Conservation (phyloP, 2,888 invertebrate genomes). For the Eretmocerus hayati region DNA sequence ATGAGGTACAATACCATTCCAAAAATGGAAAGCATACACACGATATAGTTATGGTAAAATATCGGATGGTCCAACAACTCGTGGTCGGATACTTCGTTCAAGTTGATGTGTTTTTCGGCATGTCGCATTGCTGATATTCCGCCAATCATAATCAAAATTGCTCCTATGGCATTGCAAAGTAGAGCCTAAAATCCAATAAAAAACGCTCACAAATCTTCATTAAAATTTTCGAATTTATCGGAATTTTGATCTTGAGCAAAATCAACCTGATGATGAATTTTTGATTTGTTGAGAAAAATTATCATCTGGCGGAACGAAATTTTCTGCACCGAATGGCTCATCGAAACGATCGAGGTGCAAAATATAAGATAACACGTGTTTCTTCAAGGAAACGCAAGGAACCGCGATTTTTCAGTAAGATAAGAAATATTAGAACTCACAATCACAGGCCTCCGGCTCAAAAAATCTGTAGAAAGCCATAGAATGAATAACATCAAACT, state of each 20-base stretch:
- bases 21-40: slow-evolving; percentile 38
- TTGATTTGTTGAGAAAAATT: too few relatives aligned
- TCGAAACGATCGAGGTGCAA: too few relatives aligned
- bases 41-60: slow-evolving; percentile 38
- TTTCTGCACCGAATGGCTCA: too few relatives aligned
- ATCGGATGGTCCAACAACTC: slow-evolving; percentile 37
- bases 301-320: too few relatives aligned
- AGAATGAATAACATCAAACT: slow-evolving; percentile 21
- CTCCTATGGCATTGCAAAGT: slow-evolving; percentile 28
- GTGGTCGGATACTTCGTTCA: slow-evolving; percentile 33
- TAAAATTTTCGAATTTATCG: too few relatives aligned
- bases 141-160: slow-evolving; percentile 29
- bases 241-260: too few relatives aligned
- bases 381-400: too few relatives aligned
- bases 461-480: slow-evolving; percentile 21
- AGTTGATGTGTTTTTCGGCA: slow-evolving; percentile 36
- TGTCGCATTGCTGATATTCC: slow-evolving; percentile 39
- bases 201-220: too few relatives aligned
- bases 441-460: slow-evolving; percentile 13
- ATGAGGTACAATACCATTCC: slow-evolving; percentile 36
- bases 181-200: slow-evolving; percentile 29
- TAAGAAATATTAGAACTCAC: slow-evolving; percentile 20
- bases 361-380: too few relatives aligned
- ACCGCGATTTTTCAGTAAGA: too few relatives aligned
- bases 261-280: too few relatives aligned